phyloP scores from a whole-genome alignment of 2,113 vertebrate species.

The Microcebus lehilahytsara region DNA sequence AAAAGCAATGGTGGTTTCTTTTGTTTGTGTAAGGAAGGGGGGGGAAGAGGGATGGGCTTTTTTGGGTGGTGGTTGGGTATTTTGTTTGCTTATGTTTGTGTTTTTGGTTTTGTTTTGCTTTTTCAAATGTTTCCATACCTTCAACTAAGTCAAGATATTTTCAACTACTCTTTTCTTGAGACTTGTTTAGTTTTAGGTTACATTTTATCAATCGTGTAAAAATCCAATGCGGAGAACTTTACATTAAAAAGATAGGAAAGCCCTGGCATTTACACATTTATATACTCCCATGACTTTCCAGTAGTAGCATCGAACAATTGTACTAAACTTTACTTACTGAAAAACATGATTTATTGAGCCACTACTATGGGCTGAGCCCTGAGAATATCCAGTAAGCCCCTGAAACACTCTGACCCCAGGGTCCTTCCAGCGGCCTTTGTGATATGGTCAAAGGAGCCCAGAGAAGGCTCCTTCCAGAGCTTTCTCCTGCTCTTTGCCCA shows the following conservation, averaged over 20 bases:
- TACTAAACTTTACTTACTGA: neutral
- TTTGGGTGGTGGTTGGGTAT: neutral
- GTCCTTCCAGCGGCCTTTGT: neutral
- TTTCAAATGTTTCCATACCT: neutral
- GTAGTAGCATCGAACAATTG: neutral
- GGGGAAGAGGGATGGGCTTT: neutral
- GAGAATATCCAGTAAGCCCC: neutral
- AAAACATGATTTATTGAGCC: constrained; percentile 41
- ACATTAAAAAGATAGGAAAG: neutral
- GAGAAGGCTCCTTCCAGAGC: neutral
- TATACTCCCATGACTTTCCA: neutral
- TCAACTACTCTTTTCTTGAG: constrained; percentile 22
- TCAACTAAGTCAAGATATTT: neutral
- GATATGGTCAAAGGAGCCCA: neutral
- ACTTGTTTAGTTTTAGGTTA: constrained; percentile 29
- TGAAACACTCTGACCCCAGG: neutral
- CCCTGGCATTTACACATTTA: neutral
- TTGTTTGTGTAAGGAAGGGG: neutral
- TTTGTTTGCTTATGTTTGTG: neutral
- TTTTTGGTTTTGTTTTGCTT: neutral
- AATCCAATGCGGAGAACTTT: constrained; percentile 35
- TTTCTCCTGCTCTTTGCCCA: neutral
- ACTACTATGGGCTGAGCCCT: neutral
- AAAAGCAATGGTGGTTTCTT: neutral
- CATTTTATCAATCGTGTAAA: constrained; percentile 15